Evolutionary conservation across 2,888 invertebrate species (phyloP), one percentile per base, ranked within the genome.

Genomic region (Prosapia bicincta): DNA sequence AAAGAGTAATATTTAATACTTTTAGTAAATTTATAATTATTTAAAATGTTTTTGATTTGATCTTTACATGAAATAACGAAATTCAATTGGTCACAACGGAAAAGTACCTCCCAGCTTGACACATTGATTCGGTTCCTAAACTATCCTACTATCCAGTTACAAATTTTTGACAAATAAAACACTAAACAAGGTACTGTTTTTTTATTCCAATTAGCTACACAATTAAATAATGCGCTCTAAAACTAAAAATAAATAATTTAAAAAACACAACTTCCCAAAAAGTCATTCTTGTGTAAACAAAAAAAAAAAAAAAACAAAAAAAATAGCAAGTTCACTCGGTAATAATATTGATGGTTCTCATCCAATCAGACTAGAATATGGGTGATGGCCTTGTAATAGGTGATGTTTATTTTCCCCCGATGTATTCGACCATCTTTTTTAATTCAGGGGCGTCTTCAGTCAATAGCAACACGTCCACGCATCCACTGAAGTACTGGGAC

Each of bases 401-500:
- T n/a, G n/a, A n/a, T n/a, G n/a, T 69, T 78, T 79, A 81, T 85
- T 88, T 88, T 83, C 89, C 89, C 85, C 92, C 92, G 87, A 93
- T 88, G 87, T 90, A 92, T 87, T 92, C 92, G 86, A 92, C 91
- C 92, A 92, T 91, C 87, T 91, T 91, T 85, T 89, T 89, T 87
- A 91, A 90, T 86, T 90, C 90, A 85, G 91, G 90, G 87, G 90
- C 90, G 86, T 93, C 92, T 86, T 93, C 92, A 85, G 88, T 88
- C 86, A 92, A 89, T 86, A 91, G 89, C 87, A 93, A 89, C 85
- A 91, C 91, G 87, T 92, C 91, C 88, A 92, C 88, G 87, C 93
- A 93, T 87, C 92, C 92, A 87, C 90, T 90, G 88, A 93, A 93
- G 88, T 91, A 92, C 87, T 90, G 88, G 86, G 90, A 91, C 84